These are phyloP conservation scores for Perithous albicinctus DNA, from an alignment of 2,888 invertebrate genomes.

Conservation along the genomic window DNA sequence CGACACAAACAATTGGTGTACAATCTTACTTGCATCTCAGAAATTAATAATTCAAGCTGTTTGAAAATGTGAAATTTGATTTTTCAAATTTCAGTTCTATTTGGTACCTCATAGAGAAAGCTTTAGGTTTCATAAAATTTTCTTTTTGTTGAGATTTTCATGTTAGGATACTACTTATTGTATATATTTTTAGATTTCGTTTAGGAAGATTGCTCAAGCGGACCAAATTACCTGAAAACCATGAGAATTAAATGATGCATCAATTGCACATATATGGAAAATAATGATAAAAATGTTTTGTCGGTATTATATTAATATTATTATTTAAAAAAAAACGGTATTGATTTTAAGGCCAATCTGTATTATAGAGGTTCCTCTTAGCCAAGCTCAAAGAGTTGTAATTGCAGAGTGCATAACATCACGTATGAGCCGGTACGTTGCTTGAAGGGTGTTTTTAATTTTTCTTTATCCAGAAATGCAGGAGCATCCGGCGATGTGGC, in stretches of 20 bases:
- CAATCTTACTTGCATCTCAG: neutral
- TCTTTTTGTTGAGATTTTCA: no score
- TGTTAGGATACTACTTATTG: no score
- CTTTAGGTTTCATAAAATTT: no score
- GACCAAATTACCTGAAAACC: no score
- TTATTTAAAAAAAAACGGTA: neutral
- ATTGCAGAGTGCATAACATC: constrained; percentile 45
- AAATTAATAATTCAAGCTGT: neutral
- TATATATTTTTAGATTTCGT: no score
- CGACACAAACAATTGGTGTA: neutral
- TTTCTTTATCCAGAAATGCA: constrained; percentile 45
- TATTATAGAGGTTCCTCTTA: constrained; percentile 14
- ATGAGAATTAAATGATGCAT: no score
- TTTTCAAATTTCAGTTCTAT: neutral
- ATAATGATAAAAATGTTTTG: no score
- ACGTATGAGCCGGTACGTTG: constrained; percentile 32
- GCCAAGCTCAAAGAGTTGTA: constrained; percentile 37
- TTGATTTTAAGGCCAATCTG: constrained; percentile 1
- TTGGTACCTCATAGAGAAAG: no score
- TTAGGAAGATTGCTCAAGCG: no score
- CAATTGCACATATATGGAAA: no score
- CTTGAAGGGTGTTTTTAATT: constrained; percentile 42
- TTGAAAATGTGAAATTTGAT: neutral
- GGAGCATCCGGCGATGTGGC: constrained; percentile 34
- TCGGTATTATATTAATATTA: neutral